Evolutionary conservation across 2,888 invertebrate species (phyloP).

Genomic region (Nycteola revayana): DNA sequence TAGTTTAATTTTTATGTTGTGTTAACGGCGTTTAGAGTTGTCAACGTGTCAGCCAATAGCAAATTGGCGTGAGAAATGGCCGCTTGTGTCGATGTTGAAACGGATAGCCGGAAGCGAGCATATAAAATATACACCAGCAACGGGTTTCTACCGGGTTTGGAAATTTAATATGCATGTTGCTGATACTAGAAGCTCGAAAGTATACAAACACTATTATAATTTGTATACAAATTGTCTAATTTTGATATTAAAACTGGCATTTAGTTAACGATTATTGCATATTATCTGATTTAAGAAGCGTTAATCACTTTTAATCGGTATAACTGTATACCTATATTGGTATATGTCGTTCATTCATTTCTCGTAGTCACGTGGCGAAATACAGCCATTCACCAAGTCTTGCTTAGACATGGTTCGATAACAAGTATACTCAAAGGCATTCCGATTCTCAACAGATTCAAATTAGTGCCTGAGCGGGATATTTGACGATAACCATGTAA

Average conservation of each 20-base stretch:
- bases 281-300: constrained; percentile 4
- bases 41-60: constrained; percentile 51
- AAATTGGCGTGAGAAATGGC: constrained; percentile 72
- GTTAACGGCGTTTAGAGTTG: constrained; percentile 45
- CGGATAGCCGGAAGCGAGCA: constrained; percentile 35
- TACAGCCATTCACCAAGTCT: neutral
- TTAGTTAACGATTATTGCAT: constrained; percentile 4
- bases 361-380: too few species aligned
- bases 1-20: constrained; percentile 74
- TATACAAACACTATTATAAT: constrained; percentile 13
- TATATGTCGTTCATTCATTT: too few species aligned
- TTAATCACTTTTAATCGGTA: constrained; percentile 4
- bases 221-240: constrained; percentile 19
- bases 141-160: constrained; percentile 29
- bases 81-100: constrained; percentile 41
- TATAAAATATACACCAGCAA: constrained; percentile 31
- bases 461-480: neutral
- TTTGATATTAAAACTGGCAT: constrained; percentile 10
- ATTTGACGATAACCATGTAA: constrained; percentile 1
- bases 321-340: too few species aligned
- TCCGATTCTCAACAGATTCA: neutral
- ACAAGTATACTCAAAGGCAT: too few species aligned
- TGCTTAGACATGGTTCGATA: too few species aligned
- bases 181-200: constrained; percentile 12
- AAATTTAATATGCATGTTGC: constrained; percentile 19